Evolutionary conservation across 2,888 invertebrate genomes (phyloP).

Genomic region (Zeuzera pyrina): DNA sequence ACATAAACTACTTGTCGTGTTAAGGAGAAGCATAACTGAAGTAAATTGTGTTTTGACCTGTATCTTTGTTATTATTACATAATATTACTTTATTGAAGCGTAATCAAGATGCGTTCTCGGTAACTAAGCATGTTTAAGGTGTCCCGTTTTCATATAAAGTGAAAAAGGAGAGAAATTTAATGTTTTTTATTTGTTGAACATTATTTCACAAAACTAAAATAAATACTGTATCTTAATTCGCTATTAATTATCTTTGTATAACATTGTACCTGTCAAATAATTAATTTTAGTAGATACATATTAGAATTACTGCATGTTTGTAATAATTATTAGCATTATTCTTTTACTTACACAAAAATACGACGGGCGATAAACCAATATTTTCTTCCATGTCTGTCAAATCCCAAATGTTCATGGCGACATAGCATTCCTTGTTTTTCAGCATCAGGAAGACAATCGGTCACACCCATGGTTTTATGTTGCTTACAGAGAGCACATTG

Average conservation of each 20-base stretch:
- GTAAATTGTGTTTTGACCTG: too few relatives aligned
- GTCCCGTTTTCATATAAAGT: too few relatives aligned
- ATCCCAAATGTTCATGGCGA: conserved; percentile 94
- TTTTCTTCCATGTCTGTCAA: conserved; percentile 95
- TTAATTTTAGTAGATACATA: conserved; percentile 3
- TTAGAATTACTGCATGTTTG: conserved; percentile 4
- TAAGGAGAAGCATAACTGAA: too few relatives aligned
- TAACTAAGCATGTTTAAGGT: too few relatives aligned
- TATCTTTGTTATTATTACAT: too few relatives aligned
- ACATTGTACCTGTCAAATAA: conserved; percentile 1
- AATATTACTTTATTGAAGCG: too few relatives aligned
- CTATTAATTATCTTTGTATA: too few relatives aligned
- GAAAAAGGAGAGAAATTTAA: too few relatives aligned
- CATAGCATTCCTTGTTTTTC: conserved; percentile 94
- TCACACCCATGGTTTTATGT: conserved; percentile 93
- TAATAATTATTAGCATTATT: background rate
- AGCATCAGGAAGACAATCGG: conserved; percentile 92
- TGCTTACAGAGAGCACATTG: conserved; percentile 94
- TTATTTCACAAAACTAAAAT: conserved; percentile 7
- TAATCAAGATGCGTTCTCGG: too few relatives aligned
- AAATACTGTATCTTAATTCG: conserved; percentile 3
- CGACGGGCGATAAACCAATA: conserved; percentile 97
- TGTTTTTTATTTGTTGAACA: too few relatives aligned
- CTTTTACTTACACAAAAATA: conserved; percentile 88
- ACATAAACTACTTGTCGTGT: too few relatives aligned